Percentiles rank a stretch among this genome's conserved stretches.
Evolutionary conservation across 1,140 invertebrate species (phyloP).

Genomic region (Cherax quadricarinatus): DNA sequence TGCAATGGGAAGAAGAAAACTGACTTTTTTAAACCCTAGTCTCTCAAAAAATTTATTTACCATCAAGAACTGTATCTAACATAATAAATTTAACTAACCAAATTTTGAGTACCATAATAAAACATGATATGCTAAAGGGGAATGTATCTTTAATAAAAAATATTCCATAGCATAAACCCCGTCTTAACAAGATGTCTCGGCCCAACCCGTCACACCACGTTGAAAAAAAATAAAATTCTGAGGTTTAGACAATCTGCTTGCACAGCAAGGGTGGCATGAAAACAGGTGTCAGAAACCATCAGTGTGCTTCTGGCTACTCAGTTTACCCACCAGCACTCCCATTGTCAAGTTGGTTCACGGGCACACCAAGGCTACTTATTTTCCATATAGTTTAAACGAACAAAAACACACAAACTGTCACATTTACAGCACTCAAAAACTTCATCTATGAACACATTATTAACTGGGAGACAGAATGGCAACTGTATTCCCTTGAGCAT

Average conservation of each 20-base stretch:
- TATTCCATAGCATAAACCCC: neutral
- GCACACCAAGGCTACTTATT: conserved; percentile 58
- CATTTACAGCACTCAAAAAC: neutral
- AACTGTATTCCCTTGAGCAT: conserved; percentile 64
- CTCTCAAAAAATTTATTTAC: neutral
- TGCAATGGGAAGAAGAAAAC: neutral
- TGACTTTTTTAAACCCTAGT: neutral
- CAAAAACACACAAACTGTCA: conserved; percentile 12
- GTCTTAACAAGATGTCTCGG: conserved; percentile 25
- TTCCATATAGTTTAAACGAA: neutral
- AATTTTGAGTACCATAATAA: neutral
- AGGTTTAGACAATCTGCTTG: neutral
- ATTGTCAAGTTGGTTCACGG: conserved; percentile 41
- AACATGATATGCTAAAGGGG: neutral
- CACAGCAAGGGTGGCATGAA: neutral
- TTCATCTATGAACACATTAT: conserved; percentile 54
- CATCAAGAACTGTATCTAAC: neutral
- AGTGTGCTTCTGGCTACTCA: conserved; percentile 49
- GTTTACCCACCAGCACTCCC: conserved; percentile 64
- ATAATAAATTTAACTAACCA: neutral
- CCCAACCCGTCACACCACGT: conserved; percentile 58
- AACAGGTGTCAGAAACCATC: conserved; percentile 13
- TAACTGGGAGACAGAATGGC: conserved; percentile 44
- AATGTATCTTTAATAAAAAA: neutral
- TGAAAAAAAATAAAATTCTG: conserved; percentile 19